phyloP scores from a whole-genome alignment of 2,797 vertebrate genomes.

The Clarias laeviceps region DNA sequence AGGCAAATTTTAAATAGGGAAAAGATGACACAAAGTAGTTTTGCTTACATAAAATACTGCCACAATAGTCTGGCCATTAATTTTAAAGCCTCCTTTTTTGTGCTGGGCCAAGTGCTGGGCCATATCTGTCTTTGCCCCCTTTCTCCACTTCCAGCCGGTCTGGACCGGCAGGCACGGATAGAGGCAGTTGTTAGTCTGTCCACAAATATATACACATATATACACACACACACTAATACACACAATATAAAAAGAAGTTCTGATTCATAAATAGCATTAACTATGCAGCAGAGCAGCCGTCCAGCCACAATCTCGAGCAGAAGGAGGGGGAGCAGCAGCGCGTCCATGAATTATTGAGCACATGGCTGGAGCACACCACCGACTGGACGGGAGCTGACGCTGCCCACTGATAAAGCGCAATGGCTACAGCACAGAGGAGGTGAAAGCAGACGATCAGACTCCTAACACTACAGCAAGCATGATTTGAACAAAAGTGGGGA shows the following conservation, averaged over 20 bases:
- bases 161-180: conserved; percentile 40
- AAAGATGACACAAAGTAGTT: conserved; percentile 64
- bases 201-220: background rate
- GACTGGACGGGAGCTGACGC: conserved; percentile 36
- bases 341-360: conserved; percentile 59
- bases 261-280: conserved; percentile 65
- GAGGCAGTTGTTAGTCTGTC: conserved; percentile 19
- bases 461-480: background rate
- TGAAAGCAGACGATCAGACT: conserved; percentile 29
- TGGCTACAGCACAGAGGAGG: conserved; percentile 34
- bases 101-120: conserved; percentile 72
- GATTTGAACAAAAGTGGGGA: background rate
- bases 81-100: conserved; percentile 79
- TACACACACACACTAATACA: background rate
- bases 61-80: conserved; percentile 80
- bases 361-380: conserved; percentile 44
- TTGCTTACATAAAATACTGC: conserved; percentile 75
- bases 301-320: conserved; percentile 54
- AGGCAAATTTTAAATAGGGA: conserved; percentile 52
- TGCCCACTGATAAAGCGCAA: conserved; percentile 43
- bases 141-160: conserved; percentile 19
- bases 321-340: conserved; percentile 54
- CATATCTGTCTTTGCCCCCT: conserved; percentile 58
- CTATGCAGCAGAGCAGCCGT: conserved; percentile 66
- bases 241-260: conserved; percentile 12